A percentile compares a stretch with the other conserved stretches of the same genome.
Evolutionary conservation across 2,113 vertebrate species (phyloP).

Genomic region (Eulemur macaco): DNA sequence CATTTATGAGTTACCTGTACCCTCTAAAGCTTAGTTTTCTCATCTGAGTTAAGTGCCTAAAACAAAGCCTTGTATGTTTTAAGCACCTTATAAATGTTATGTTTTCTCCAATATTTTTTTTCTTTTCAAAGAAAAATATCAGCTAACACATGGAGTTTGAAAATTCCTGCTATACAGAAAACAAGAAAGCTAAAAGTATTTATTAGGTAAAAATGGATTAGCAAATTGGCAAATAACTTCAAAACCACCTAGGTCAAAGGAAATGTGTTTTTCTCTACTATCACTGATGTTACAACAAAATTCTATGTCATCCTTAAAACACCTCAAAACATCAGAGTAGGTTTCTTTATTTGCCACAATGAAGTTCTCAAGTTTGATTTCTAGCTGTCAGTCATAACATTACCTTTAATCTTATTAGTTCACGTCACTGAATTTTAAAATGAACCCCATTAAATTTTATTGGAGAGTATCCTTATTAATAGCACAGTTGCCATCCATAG

Average conservation of each 20-base stretch:
- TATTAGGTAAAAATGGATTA: background rate
- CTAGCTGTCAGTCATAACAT: background rate
- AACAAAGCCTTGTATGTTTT: background rate
- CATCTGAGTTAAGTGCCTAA: background rate
- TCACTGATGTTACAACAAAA: background rate
- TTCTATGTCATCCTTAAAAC: background rate
- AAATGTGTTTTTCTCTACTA: background rate
- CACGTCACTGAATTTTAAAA: conserved; percentile 17
- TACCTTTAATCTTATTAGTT: conserved; percentile 24
- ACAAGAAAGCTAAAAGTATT: background rate
- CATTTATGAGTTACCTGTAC: background rate
- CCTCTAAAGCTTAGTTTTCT: background rate
- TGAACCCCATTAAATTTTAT: conserved; percentile 14
- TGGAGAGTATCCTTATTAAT: background rate
- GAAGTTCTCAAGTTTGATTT: conserved; percentile 17
- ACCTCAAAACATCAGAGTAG: background rate
- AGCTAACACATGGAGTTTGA: background rate
- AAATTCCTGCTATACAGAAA: background rate
- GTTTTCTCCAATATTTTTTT: background rate
- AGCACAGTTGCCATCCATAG: background rate
- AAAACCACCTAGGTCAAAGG: background rate
- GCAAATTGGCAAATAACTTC: background rate
- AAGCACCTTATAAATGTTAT: background rate
- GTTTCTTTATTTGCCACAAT: background rate
- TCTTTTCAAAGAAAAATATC: background rate